A percentile compares a stretch with the other conserved stretches of the same genome.
phyloP scores from a whole-genome alignment of 2,888 invertebrate genomes.

The Pharmacophagus antenor region DNA sequence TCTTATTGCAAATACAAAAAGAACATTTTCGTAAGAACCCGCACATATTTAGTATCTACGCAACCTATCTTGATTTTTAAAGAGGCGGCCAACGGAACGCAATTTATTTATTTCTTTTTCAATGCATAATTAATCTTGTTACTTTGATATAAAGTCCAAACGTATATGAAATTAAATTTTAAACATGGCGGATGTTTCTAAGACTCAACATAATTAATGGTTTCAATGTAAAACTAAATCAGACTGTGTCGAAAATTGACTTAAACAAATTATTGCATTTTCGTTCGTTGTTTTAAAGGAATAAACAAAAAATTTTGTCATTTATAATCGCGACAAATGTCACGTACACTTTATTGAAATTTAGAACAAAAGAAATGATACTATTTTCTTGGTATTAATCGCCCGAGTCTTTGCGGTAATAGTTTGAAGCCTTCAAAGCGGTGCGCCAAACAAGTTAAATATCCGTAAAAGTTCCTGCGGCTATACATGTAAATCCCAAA shows the following conservation, averaged over 20 bases:
- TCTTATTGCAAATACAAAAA: conserved; percentile 12
- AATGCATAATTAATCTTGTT: conserved; percentile 14
- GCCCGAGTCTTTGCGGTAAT: too few species aligned
- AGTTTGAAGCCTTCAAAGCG: too few species aligned
- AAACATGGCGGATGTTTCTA: conserved; percentile 26
- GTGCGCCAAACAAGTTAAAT: too few species aligned
- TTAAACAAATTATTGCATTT: conserved; percentile 14
- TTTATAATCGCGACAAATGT: too few species aligned
- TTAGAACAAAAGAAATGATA: too few species aligned
- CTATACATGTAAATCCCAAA: too few species aligned
- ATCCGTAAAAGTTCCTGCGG: too few species aligned
- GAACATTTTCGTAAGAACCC: conserved; percentile 20
- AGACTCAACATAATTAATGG: conserved; percentile 28
- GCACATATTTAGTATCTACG: conserved; percentile 28
- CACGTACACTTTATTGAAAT: too few species aligned
- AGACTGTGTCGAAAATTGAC: conserved; percentile 18
- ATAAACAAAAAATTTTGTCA: not conserved
- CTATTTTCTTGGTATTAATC: too few species aligned
- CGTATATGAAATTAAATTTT: conserved; percentile 10
- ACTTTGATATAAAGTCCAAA: conserved; percentile 15
- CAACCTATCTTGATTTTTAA: conserved; percentile 34
- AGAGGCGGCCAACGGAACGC: conserved; percentile 34
- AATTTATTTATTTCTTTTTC: conserved; percentile 25
- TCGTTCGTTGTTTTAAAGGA: not conserved
- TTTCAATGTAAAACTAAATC: conserved; percentile 24